A percentile compares a stretch with the other conserved stretches of the same genome.
phyloP scores from a whole-genome alignment of 2,888 invertebrate species.

The Conus canariensis region DNA sequence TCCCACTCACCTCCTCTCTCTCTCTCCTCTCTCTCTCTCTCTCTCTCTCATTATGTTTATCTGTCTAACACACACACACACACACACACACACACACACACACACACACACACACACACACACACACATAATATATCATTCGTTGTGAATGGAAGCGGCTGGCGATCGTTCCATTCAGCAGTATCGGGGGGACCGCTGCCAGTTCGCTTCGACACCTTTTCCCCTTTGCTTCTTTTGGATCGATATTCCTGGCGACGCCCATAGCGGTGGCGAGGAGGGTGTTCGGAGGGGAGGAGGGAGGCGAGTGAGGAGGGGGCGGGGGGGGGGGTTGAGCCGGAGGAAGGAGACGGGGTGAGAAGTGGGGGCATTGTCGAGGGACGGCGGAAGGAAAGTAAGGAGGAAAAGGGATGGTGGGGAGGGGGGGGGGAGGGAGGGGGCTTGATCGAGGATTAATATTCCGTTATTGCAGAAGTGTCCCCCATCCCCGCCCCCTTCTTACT shows the following conservation, averaged over 20 bases:
- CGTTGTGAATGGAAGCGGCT: neutral
- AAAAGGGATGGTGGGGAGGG: neutral
- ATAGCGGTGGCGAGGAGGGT: neutral
- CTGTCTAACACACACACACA: too few relatives aligned
- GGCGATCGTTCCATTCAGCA: neutral
- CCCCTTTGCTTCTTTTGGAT: neutral
- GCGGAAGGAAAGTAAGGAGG: neutral
- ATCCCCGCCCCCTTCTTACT: neutral
- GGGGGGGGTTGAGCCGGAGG: neutral
- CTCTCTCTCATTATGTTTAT: too few relatives aligned
- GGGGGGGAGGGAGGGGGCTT: neutral
- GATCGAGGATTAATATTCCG: conserved; percentile 36
- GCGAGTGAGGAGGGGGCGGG: neutral
- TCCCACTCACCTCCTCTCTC: neutral
- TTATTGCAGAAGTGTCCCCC: conserved; percentile 10
- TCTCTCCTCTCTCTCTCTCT: too few relatives aligned
- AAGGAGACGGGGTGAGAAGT: neutral
- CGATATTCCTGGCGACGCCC: conserved; percentile 2
- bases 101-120: too few relatives aligned
- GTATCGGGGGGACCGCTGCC: neutral
- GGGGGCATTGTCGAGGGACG: neutral
- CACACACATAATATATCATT: neutral
- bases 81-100: neutral
- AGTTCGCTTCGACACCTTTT: neutral
- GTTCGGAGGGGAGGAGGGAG: neutral